These are phyloP conservation scores for Hippopotamus amphibius DNA, from an alignment of 2,113 vertebrate species.

Conservation along the genomic window DNA sequence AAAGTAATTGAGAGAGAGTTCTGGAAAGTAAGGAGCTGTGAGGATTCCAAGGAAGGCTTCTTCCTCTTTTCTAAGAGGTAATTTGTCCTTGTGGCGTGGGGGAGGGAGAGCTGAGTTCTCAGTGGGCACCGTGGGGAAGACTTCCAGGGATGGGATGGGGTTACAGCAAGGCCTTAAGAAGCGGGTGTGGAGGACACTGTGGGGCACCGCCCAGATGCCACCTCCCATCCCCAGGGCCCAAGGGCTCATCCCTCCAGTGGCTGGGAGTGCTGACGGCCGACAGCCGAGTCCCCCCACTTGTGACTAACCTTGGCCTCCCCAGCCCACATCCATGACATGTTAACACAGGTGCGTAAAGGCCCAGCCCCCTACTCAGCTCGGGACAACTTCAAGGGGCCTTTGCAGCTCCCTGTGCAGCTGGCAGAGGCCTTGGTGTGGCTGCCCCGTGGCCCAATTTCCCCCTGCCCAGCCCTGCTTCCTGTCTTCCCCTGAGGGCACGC, in stretches of 20 bases:
- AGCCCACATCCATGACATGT: background rate
- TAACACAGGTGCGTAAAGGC: accelerated
- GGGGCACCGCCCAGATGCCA: background rate
- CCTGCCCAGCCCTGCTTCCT: background rate
- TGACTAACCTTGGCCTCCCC: background rate
- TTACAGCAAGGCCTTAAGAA: background rate
- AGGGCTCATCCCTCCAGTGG: background rate
- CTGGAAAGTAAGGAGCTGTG: background rate
- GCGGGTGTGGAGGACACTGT: accelerated
- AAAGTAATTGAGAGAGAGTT: background rate
- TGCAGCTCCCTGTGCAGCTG: background rate
- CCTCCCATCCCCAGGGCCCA: accelerated
- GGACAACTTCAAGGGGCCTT: background rate
- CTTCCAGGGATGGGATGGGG: background rate
- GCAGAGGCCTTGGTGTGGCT: background rate
- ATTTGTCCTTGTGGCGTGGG: background rate
- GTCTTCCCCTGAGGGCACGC: background rate
- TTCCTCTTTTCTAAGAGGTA: background rate
- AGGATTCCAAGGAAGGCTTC: background rate
- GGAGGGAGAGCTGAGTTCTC: background rate
- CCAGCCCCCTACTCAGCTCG: background rate
- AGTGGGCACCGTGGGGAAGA: background rate
- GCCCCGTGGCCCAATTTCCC: accelerated
- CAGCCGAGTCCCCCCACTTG: accelerated
- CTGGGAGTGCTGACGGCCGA: background rate